Evolutionary conservation across 2,797 vertebrate genomes (phyloP).

Genomic region (Lithobates pipiens): DNA sequence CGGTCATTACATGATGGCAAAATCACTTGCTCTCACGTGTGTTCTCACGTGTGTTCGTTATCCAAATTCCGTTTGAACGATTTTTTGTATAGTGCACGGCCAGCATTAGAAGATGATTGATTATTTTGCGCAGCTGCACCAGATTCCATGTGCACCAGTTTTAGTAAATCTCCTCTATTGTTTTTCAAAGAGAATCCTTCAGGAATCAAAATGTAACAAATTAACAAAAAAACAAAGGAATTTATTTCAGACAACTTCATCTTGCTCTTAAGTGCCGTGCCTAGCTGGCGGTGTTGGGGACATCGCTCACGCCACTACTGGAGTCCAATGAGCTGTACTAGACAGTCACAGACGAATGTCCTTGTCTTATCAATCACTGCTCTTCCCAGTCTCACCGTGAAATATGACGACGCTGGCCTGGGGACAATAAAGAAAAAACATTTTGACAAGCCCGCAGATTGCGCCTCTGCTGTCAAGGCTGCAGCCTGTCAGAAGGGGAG

Average conservation of each 20-base stretch:
- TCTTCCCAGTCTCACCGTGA: background rate
- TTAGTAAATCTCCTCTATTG: no score
- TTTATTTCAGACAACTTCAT: background rate
- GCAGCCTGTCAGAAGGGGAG: background rate
- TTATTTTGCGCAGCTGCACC: no score
- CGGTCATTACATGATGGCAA: no score
- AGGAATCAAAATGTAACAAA: background rate
- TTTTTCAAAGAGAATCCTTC: no score
- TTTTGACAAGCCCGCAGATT: slow-evolving; percentile 10
- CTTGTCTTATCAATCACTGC: slow-evolving; percentile 46
- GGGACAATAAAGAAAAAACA: slow-evolving; percentile 7
- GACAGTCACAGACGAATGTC: slow-evolving; percentile 17
- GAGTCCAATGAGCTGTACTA: background rate
- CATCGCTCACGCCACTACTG: background rate
- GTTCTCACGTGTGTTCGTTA: no score
- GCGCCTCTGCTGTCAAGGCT: slow-evolving; percentile 35
- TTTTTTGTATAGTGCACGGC: no score
- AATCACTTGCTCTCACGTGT: no score
- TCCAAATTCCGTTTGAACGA: no score
- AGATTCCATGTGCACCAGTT: no score
- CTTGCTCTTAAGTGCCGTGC: background rate
- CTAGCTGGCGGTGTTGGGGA: background rate
- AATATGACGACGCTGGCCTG: background rate
- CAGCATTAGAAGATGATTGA: no score
- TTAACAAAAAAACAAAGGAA: background rate